These are phyloP conservation scores for Ciconia maguari DNA, from an alignment of 2,113 vertebrate genomes.

Conservation along the genomic window DNA sequence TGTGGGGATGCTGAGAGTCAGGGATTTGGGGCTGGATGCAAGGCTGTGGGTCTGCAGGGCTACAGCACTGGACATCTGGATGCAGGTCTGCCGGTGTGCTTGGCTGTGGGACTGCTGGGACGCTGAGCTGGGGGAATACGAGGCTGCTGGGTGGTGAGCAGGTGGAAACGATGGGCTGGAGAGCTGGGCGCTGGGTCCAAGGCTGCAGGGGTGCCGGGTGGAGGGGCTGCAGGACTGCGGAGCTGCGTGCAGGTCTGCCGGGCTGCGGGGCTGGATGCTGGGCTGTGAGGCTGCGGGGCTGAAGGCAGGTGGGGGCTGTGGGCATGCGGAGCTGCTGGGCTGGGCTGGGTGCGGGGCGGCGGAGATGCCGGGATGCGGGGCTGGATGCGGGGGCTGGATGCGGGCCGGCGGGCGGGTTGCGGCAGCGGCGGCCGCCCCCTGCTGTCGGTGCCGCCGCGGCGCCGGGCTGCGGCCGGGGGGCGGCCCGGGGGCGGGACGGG, in stretches of 20 bases:
- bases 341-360: background rate
- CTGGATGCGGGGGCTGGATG: background rate
- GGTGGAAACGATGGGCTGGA: background rate
- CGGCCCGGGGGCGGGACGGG: background rate
- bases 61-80: background rate
- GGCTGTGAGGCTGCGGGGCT: background rate
- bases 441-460: background rate
- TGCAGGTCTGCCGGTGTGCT: background rate
- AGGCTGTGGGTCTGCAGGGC: background rate
- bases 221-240: background rate
- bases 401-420: background rate
- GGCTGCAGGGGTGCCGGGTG: background rate
- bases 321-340: background rate
- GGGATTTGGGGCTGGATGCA: background rate
- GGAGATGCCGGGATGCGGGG: background rate
- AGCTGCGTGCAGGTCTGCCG: background rate
- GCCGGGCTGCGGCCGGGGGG: too few species aligned
- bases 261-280: background rate
- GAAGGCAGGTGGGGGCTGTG: background rate
- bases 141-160: background rate
- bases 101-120: too few species aligned
- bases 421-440: background rate
- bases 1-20: background rate
- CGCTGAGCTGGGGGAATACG: rapidly evolving
- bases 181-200: background rate